phyloP scores from a whole-genome alignment of 92 coral and sea anemone genomes.

The Bergia puertoricense region DNA sequence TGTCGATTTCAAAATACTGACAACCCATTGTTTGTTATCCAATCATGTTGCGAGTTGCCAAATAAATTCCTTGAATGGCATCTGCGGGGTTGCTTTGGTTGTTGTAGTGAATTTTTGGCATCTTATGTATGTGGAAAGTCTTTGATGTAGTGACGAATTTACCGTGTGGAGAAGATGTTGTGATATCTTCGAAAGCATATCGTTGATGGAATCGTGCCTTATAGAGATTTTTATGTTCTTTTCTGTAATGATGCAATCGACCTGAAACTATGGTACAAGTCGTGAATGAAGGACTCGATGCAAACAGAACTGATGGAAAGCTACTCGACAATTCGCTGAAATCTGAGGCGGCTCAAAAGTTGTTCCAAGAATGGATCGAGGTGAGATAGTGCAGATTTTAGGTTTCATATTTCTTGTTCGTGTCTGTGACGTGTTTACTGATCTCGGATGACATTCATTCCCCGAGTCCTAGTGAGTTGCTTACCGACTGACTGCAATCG shows the following conservation, averaged over 20 bases:
- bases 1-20: slow-evolving; percentile 16
- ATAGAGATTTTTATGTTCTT: slow-evolving; percentile 5
- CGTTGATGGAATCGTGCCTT: background rate
- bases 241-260: slow-evolving; percentile 12
- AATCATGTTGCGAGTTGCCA: slow-evolving; percentile 30
- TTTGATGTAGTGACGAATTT: slow-evolving; percentile 21
- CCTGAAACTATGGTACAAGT: slow-evolving; percentile 38
- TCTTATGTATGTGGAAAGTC: slow-evolving; percentile 26
- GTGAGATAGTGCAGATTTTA: slow-evolving; percentile 48
- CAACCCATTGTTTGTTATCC: slow-evolving; percentile 32
- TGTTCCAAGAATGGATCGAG: slow-evolving; percentile 84
- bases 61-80: slow-evolving; percentile 42
- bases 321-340: slow-evolving; percentile 47
- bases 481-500: slow-evolving; percentile 2
- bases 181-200: slow-evolving; percentile 14
- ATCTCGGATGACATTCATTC: background rate
- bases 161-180: slow-evolving; percentile 20
- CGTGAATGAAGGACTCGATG: slow-evolving; percentile 38
- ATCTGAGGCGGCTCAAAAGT: slow-evolving; percentile 78
- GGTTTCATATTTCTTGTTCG: slow-evolving; percentile 66
- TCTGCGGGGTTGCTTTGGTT: slow-evolving; percentile 46
- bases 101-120: slow-evolving; percentile 52
- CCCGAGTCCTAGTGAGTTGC: background rate
- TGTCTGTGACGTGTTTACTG: background rate
- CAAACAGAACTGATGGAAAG: slow-evolving; percentile 13